phyloP scores from a whole-genome alignment of 2,888 invertebrate species.

The Autographa gamma region DNA sequence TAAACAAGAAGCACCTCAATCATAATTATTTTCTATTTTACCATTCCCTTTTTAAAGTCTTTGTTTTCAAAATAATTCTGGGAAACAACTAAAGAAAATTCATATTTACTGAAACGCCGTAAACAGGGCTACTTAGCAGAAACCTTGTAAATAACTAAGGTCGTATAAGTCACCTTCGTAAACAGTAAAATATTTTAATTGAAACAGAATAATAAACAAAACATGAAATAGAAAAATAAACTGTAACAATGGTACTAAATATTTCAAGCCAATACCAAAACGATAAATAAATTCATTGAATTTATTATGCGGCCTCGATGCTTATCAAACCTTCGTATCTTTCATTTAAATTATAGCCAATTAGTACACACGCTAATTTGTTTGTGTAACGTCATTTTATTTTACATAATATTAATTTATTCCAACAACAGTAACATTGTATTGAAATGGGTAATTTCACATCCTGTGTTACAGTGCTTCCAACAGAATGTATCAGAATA shows the following conservation, averaged over 20 bases:
- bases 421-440: neutral
- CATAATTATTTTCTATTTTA: neutral
- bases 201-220: neutral
- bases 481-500: neutral
- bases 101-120: neutral
- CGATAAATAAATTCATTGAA: constrained; percentile 37
- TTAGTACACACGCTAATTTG: constrained; percentile 28
- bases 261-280: constrained; percentile 10
- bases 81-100: neutral
- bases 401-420: constrained; percentile 20
- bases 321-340: constrained; percentile 41
- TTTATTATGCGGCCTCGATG: constrained; percentile 24
- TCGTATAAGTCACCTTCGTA: neutral
- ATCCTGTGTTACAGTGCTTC: neutral
- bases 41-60: neutral
- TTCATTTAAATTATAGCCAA: constrained; percentile 32
- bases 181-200: neutral
- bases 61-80: neutral
- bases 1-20: neutral
- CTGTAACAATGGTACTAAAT: neutral
- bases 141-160: neutral
- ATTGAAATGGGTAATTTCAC: neutral
- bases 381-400: constrained; percentile 33
- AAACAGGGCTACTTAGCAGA: neutral
- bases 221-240: neutral